Conservation (phyloP, 2,888 invertebrate genomes). For the Adela reaumurella region DNA sequence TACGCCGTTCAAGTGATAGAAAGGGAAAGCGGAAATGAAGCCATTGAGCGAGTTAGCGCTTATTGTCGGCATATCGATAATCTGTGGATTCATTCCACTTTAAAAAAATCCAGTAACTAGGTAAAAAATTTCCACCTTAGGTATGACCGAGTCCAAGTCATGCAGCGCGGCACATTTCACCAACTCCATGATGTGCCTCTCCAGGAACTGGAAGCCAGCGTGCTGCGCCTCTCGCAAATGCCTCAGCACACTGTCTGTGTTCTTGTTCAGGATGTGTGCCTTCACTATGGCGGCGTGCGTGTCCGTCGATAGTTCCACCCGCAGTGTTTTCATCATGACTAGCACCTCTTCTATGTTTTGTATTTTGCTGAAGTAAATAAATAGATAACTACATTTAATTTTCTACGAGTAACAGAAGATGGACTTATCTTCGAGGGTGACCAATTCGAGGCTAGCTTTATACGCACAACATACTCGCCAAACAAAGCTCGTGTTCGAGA, state of each 20-base stretch:
- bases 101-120: too few species aligned
- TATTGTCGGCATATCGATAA: too few species aligned
- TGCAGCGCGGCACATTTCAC: slow-evolving; percentile 32
- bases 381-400: too few species aligned
- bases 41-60: too few species aligned
- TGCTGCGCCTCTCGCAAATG: slow-evolving; percentile 27
- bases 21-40: too few species aligned
- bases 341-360: slow-evolving; percentile 45
- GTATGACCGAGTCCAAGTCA: slow-evolving; percentile 23
- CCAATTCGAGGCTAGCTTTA: too few species aligned
- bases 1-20: too few species aligned
- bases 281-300: slow-evolving; percentile 49
- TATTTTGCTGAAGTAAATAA: slow-evolving; percentile 21
- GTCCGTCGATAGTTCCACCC: slow-evolving; percentile 37
- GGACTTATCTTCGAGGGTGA: too few species aligned
- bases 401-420: too few species aligned
- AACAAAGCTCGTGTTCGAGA: too few species aligned
- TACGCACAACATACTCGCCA: too few species aligned
- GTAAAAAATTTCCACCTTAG: slow-evolving; percentile 24
- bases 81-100: too few species aligned
- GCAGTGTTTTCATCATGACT: slow-evolving; percentile 56
- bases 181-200: slow-evolving; percentile 45
- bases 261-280: slow-evolving; percentile 46
- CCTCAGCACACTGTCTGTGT: slow-evolving; percentile 24
- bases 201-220: slow-evolving; percentile 28